Evolutionary conservation across 2,113 vertebrate species (phyloP), one percentile per base, ranked within the genome.

Genomic region (Theristicus caerulescens): DNA sequence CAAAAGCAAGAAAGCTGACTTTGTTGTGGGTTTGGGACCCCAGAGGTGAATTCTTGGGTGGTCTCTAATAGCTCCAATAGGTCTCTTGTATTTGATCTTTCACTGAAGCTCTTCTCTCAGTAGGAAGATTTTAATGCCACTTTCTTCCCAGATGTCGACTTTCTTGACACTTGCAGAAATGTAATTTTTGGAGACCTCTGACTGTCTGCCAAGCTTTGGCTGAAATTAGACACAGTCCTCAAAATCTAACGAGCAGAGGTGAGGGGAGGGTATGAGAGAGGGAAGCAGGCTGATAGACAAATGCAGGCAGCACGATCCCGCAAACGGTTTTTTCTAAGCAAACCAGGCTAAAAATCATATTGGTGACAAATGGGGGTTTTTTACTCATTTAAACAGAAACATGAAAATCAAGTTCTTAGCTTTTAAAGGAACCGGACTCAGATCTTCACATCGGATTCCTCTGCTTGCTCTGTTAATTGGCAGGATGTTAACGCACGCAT

Each of bases 121-220:
- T 7, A 52, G 69, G 44, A 93, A 16, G 15, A 10, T 92, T 96
- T 81, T 74, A 92, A 74, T 95, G 72, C 55, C n/a, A 25, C n/a
- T 89, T 89, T 87, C 73, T 91, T 85, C 73, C 65, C 84, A 82
- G 84, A 40, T 94, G 91, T 72, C 1, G 0, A 52, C 52, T 82
- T 55, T 11, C 64, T 55, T 91, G 89, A 46, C 86, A 61, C 84
- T 94, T 59, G 9, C 70, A 79, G 69, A 93, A 96, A 72, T 91
- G 81, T 54, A 64, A 57, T 89, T 94, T 96, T 93, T 94, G 12
- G 89, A 87, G 95, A 91, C 94, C 86, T 95, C 91, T 94, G 93
- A 87, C 73, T 93, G 77, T 65, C 93, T 96, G 83, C 96, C 86
- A 94, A 64, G 38, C 77, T 81, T 88, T 96, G 94, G 93, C 86